Conservation (phyloP, 2,797 vertebrate species). For the Sardinella longiceps region DNA sequence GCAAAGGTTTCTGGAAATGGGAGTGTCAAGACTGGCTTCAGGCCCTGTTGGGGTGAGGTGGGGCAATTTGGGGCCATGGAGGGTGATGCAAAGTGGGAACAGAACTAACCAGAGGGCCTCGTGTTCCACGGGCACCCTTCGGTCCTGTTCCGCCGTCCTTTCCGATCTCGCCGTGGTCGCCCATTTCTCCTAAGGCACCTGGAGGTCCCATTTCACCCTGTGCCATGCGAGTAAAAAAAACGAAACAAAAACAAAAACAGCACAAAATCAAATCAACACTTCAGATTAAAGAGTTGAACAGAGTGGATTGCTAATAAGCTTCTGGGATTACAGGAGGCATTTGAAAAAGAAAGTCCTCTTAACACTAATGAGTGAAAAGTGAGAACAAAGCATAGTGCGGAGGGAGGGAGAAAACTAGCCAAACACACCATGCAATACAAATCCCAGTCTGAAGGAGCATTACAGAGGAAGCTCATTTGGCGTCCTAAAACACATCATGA, state of each 20-base stretch:
- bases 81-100: not conserved
- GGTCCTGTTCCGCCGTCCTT: slow-evolving; percentile 80
- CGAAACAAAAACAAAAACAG: not conserved
- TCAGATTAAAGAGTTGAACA: slow-evolving; percentile 14
- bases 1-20: not conserved
- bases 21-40: not conserved
- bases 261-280: not conserved
- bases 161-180: slow-evolving; percentile 79
- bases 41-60: not conserved
- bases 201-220: slow-evolving; percentile 88
- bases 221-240: not conserved
- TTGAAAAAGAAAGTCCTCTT: not conserved
- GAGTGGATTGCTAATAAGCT: not conserved
- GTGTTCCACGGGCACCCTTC: slow-evolving; percentile 92
- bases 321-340: not conserved
- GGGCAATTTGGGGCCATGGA: not conserved
- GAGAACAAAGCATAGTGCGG: not conserved
- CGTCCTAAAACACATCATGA: not conserved
- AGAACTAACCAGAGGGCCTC: slow-evolving; percentile 82
- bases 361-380: not conserved
- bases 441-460: not conserved
- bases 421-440: not conserved
- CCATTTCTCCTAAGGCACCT: slow-evolving; percentile 84
- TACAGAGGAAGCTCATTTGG: slow-evolving; percentile 5
- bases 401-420: not conserved